Evolutionary conservation across 2,113 vertebrate species (phyloP).

Genomic region (Burhinus bistriatus): DNA sequence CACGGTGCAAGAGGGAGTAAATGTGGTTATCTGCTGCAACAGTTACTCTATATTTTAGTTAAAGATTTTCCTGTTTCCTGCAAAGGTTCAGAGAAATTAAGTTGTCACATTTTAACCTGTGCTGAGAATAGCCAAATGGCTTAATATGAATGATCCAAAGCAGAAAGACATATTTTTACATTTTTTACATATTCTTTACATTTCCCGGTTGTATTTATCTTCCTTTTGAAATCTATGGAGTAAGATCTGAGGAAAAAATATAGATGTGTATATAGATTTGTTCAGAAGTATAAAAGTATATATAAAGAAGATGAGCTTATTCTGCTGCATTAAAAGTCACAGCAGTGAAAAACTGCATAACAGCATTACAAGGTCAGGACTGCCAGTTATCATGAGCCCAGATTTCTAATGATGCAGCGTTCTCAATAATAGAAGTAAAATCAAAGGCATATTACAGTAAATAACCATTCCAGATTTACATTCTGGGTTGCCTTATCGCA

Average conservation of each 20-base stretch:
- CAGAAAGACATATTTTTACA: not conserved
- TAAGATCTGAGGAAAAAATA: not conserved
- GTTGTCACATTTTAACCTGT: not conserved
- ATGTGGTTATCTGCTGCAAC: not conserved
- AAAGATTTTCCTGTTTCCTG: not conserved
- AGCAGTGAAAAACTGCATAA: not conserved
- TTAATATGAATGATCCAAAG: not conserved
- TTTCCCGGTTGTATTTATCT: not conserved
- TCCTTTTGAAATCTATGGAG: not conserved
- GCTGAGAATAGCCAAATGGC: not conserved
- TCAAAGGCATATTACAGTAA: not conserved
- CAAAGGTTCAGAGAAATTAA: not conserved
- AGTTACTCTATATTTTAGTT: not conserved
- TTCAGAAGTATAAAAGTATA: not conserved
- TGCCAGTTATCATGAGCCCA: not conserved
- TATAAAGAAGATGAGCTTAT: not conserved
- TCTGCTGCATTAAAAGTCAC: not conserved
- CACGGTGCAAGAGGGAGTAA: not conserved
- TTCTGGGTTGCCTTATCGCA: not conserved
- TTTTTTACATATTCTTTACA: not conserved
- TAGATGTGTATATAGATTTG: not conserved
- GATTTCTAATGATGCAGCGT: not conserved
- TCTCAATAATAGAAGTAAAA: not conserved
- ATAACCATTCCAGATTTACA: not conserved
- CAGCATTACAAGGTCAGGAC: not conserved